Evolutionary conservation across 2,113 vertebrate genomes (phyloP).

Genomic region (Rhodinocichla rosea): DNA sequence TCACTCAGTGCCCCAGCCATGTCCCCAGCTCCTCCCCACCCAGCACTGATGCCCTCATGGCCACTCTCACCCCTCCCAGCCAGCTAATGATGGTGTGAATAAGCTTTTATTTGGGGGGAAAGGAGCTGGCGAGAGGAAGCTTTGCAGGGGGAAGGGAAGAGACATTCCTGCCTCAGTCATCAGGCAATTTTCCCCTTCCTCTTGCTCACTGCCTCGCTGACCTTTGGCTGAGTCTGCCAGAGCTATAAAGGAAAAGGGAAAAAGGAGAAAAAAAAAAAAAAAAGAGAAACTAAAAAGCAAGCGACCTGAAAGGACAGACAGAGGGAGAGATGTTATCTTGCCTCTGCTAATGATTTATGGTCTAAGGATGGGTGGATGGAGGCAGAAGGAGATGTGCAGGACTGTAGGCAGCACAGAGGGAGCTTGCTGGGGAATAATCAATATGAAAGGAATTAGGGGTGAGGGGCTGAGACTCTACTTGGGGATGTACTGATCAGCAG

Average conservation of each 20-base stretch:
- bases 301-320: background rate
- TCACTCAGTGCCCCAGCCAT: background rate
- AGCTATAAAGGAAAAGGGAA: background rate
- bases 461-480: background rate
- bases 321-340: background rate
- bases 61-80: background rate
- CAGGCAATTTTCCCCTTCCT: constrained; percentile 30
- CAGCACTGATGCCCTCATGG: background rate
- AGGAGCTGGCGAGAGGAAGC: background rate
- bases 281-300: background rate
- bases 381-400: background rate
- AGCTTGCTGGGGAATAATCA: background rate
- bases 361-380: background rate
- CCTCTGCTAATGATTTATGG: background rate
- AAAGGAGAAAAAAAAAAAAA: background rate
- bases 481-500: rapidly evolving
- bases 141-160: background rate
- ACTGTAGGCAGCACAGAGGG: background rate
- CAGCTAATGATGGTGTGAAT: background rate
- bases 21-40: background rate
- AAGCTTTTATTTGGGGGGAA: background rate
- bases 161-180: constrained; percentile 5
- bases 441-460: background rate
- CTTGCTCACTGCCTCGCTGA: background rate
- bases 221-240: constrained; percentile 7